These are phyloP conservation scores for Eptesicus fuscus DNA, from an alignment of 2,113 vertebrate genomes.

Conservation along the genomic window DNA sequence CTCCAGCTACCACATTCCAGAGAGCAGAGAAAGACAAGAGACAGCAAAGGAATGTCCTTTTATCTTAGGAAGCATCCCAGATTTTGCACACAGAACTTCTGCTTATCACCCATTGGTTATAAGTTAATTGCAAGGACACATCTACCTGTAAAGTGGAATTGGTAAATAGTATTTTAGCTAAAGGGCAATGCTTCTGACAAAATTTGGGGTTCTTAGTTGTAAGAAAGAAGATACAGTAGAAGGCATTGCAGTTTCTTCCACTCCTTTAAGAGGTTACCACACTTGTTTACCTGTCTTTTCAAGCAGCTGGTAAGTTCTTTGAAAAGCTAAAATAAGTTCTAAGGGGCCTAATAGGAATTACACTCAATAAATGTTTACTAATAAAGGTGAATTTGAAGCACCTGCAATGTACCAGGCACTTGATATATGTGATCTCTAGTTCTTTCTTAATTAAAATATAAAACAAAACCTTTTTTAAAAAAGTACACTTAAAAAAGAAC, in stretches of 20 bases:
- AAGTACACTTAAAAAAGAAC: neutral
- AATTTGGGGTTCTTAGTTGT: neutral
- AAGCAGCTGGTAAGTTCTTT: neutral
- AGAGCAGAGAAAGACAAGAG: neutral
- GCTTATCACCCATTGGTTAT: neutral
- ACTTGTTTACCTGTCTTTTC: neutral
- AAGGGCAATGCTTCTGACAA: neutral
- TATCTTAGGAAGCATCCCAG: neutral
- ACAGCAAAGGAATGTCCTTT: neutral
- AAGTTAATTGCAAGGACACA: neutral
- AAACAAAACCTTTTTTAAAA: neutral
- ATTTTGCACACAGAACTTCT: neutral
- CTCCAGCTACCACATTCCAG: neutral
- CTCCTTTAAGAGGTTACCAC: neutral
- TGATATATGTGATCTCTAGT: neutral
- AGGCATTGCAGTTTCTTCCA: neutral
- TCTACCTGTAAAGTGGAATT: neutral
- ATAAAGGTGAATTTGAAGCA: neutral
- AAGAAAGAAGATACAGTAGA: neutral
- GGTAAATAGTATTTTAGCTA: neutral
- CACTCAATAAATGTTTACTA: neutral
- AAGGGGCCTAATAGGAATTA: neutral
- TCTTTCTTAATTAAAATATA: neutral
- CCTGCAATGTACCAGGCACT: neutral
- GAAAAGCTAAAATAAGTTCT: neutral